A percentile compares a stretch with the other conserved stretches of the same genome.
Conservation (phyloP, 53 echinoderm and acorn worm species). For the Holothuria scabra region DNA sequence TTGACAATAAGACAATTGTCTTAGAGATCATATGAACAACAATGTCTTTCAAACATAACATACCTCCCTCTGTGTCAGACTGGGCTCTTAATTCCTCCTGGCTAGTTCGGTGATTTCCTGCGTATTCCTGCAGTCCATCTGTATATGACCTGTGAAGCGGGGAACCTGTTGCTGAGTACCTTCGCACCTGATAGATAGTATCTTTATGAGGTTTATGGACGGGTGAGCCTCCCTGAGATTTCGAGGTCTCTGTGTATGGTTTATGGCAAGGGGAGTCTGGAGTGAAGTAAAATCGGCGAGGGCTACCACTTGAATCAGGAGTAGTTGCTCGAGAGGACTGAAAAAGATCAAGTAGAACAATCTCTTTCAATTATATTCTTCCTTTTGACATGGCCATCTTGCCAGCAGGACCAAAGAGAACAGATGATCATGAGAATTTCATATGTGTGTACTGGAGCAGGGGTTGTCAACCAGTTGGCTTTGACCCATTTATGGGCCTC, state of each 20-base stretch:
- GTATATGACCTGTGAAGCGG: slow-evolving; percentile 46
- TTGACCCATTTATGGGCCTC: too few species aligned
- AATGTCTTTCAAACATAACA: too few species aligned
- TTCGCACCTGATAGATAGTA: slow-evolving; percentile 33
- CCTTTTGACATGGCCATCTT: too few species aligned
- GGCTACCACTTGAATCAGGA: slow-evolving; percentile 45
- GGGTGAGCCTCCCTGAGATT: slow-evolving; percentile 44
- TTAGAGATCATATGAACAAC: too few species aligned
- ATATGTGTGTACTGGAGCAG: too few species aligned
- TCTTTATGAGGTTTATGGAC: slow-evolving; percentile 39
- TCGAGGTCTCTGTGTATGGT: slow-evolving; percentile 37
- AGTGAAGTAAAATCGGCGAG: slow-evolving; percentile 37
- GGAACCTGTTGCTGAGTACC: slow-evolving; percentile 25
- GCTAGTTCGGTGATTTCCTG: slow-evolving; percentile 27
- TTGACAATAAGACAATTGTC: too few species aligned
- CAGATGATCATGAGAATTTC: too few species aligned
- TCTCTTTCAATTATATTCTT: too few species aligned
- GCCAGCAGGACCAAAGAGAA: too few species aligned
- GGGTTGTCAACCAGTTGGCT: too few species aligned
- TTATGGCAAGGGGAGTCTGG: slow-evolving; percentile 46
- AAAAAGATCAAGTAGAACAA: too few species aligned
- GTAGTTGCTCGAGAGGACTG: slow-evolving; percentile 48
- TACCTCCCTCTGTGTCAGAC: slow-evolving; percentile 51
- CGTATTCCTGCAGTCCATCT: slow-evolving; percentile 38
- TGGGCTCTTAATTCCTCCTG: slow-evolving; percentile 43